phyloP scores from a whole-genome alignment of 2,113 vertebrate species.

The Urocynchramus pylzowi region DNA sequence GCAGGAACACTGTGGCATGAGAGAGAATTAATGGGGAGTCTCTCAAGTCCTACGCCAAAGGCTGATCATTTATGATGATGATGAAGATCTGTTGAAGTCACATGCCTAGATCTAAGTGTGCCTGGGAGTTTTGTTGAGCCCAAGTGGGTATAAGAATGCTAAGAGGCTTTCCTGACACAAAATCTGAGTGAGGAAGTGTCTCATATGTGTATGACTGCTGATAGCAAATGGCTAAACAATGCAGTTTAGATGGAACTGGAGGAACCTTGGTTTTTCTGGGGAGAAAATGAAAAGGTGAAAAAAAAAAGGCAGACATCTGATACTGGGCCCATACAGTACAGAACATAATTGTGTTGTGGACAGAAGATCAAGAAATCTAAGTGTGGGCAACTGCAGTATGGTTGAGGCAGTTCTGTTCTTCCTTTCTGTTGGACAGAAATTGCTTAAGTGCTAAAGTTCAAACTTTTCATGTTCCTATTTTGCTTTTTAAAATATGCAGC shows the following conservation, averaged over 20 bases:
- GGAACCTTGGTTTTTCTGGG: neutral
- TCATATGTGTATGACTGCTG: neutral
- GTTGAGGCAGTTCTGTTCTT: neutral
- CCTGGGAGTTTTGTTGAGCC: neutral
- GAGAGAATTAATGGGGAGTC: neutral
- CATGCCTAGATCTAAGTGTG: neutral
- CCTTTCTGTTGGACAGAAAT: neutral
- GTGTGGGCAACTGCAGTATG: neutral
- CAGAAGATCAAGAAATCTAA: neutral
- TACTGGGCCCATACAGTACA: neutral
- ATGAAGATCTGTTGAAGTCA: neutral
- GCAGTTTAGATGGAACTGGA: neutral
- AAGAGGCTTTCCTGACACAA: neutral
- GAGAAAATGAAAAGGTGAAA: neutral
- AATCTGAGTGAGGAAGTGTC: neutral
- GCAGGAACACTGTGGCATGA: neutral
- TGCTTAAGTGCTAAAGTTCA: neutral
- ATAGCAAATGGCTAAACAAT: neutral
- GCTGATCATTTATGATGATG: neutral
- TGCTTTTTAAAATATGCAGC: neutral
- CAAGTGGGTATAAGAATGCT: neutral
- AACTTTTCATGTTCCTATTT: neutral
- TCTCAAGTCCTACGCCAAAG: neutral
- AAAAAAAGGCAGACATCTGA: neutral
- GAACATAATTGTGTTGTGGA: neutral